Percentiles rank a stretch among this genome's conserved stretches.
phyloP scores from a whole-genome alignment of 2,888 invertebrate genomes.

The Ischnus inquisitorius region DNA sequence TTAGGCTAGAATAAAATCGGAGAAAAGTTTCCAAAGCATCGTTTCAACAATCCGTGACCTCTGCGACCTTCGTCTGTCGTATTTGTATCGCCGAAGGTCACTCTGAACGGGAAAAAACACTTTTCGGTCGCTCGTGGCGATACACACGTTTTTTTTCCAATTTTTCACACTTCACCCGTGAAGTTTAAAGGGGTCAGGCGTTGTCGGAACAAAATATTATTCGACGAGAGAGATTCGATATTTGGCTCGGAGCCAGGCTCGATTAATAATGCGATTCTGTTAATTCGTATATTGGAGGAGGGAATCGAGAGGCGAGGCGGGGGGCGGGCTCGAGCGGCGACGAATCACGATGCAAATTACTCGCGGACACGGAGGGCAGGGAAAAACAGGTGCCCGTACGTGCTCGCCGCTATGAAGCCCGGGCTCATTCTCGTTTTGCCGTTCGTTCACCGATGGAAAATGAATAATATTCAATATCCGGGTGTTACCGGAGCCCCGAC shows the following conservation, averaged over 20 bases:
- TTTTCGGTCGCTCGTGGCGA: neutral
- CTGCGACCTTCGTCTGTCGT: too few species aligned
- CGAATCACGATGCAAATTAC: slow-evolving; percentile 58
- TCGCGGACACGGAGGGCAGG: slow-evolving; percentile 47
- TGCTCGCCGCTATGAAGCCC: slow-evolving; percentile 48
- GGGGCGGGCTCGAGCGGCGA: slow-evolving; percentile 23
- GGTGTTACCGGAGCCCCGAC: slow-evolving; percentile 23
- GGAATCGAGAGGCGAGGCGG: neutral
- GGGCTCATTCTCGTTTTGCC: slow-evolving; percentile 11
- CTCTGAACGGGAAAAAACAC: too few species aligned
- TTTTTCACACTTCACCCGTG: too few species aligned
- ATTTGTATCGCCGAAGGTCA: too few species aligned
- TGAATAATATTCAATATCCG: slow-evolving; percentile 68
- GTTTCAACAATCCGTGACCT: too few species aligned
- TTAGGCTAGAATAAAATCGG: too few species aligned
- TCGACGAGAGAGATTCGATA: slow-evolving; percentile 10
- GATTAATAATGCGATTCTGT: slow-evolving; percentile 72
- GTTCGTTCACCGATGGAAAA: slow-evolving; percentile 58
- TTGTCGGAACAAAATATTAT: slow-evolving; percentile 29
- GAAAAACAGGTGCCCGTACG: slow-evolving; percentile 60
- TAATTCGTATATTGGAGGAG: slow-evolving; percentile 57
- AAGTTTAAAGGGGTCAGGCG: too few species aligned
- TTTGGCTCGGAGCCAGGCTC: slow-evolving; percentile 62
- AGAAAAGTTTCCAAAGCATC: too few species aligned
- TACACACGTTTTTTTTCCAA: slow-evolving; percentile 15